Percentiles rank a stretch among this genome's conserved stretches.
Evolutionary conservation across 2,797 vertebrate species (phyloP).

Genomic region (Myotis findleyi): DNA sequence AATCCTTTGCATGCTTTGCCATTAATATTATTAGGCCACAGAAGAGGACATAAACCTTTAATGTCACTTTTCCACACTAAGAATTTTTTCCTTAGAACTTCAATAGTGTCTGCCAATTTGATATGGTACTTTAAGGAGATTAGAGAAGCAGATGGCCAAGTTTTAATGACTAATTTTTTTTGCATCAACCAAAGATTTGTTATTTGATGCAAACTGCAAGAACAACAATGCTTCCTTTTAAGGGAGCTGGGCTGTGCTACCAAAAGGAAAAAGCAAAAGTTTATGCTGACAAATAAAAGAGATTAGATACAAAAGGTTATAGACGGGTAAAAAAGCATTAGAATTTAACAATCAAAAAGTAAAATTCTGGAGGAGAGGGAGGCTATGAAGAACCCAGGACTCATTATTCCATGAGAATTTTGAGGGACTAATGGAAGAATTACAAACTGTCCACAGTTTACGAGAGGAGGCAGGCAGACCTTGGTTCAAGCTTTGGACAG

Average conservation of each 20-base stretch:
- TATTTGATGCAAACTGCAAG: constrained; percentile 63
- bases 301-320: not conserved
- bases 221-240: constrained; percentile 67
- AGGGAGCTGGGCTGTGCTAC: not conserved
- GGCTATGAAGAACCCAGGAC: not conserved
- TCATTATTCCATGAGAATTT: not conserved
- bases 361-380: not conserved
- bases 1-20: constrained; percentile 73
- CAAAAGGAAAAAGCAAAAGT: constrained; percentile 23
- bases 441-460: not conserved
- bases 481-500: not conserved
- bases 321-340: not conserved
- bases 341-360: not conserved
- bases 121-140: constrained; percentile 73
- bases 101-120: constrained; percentile 73
- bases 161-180: constrained; percentile 76
- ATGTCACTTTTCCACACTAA: constrained; percentile 71
- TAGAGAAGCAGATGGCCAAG: constrained; percentile 81
- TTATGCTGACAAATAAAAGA: constrained; percentile 56
- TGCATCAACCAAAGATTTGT: constrained; percentile 72
- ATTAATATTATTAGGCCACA: constrained; percentile 78
- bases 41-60: constrained; percentile 79
- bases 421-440: not conserved
- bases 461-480: not conserved
- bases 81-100: constrained; percentile 75